These are phyloP conservation scores for Lepilemur ruficaudatus DNA, from an alignment of 2,797 vertebrate species.

Conservation along the genomic window DNA sequence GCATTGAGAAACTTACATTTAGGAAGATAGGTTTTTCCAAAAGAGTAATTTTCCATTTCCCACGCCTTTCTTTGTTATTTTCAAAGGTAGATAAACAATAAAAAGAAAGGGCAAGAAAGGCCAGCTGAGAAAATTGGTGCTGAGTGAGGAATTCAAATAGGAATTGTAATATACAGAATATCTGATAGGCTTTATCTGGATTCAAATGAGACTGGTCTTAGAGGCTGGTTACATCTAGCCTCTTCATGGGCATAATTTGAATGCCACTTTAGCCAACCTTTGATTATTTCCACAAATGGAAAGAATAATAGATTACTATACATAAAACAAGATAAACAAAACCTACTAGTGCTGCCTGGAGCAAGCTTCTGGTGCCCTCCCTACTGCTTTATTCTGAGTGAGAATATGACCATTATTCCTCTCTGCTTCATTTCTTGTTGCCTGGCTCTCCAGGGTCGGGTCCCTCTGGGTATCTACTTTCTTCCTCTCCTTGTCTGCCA, in stretches of 20 bases:
- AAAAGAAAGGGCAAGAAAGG: conserved; percentile 47
- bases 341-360: neutral
- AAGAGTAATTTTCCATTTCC: conserved; percentile 56
- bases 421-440: neutral
- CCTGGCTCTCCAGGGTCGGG: neutral
- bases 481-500: neutral
- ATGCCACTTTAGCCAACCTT: conserved; percentile 12
- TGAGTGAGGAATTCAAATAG: neutral
- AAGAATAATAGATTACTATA: conserved; percentile 15
- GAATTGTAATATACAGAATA: neutral
- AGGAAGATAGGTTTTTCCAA: conserved; percentile 53
- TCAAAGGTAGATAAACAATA: conserved; percentile 62
- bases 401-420: neutral
- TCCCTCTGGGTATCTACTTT: neutral
- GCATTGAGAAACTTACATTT: conserved; percentile 15
- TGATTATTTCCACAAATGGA: conserved; percentile 40
- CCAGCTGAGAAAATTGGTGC: conserved; percentile 52
- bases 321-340: conserved; percentile 3
- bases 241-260: conserved; percentile 21
- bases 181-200: conserved; percentile 42
- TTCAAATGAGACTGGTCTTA: conserved; percentile 1
- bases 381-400: neutral
- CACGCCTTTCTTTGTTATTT: conserved; percentile 64
- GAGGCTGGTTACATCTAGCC: neutral
- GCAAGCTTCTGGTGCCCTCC: neutral